Base-by-base conservation (phyloP, 2,888 invertebrate genomes). In the Anodontia alba region DNA sequence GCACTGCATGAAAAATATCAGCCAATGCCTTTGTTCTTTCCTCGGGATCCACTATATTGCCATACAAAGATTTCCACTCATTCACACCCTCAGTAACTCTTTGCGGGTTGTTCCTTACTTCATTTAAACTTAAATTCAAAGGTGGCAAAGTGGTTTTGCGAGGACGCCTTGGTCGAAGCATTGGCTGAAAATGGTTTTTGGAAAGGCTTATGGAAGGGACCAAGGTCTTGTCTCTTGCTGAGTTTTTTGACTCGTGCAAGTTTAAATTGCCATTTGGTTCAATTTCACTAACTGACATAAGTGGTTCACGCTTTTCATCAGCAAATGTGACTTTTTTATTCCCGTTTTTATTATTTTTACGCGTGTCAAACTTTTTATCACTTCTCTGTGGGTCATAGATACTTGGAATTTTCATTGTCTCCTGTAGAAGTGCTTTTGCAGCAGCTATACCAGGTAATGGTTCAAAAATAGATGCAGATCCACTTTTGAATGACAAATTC, bases 1-100 rank as follows among this genome's bases (percentile, higher is more conserved):
- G 67, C 38, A 90, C 89, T 20, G 89, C 90, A 69, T 88, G 84
- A 51, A 91, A 71, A 49, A 91, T 91, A 68, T 91, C 91, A 1
- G 89, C 78, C 57, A 91, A 78, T 43, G 90, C 90, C 72, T 87
- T 83, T 15, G 84, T 89, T 33, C 89, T 80, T 49, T 81, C 68
- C 68, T 89, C 88, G 0, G 87, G 90, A 79, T 91, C 82, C 1
- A 83, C 78, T 26, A 90, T 83, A 12, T 78, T 83, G 49, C 85
- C 66, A 57, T 91, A 91, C 38, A 87, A 8, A 12, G 81, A 72
- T 80, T 90, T 90, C 87, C 90, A 90, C 36, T 88, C 80, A 51
- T 86, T 86, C 12, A 86, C 79, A 10, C 75, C 83, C 46, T 83
- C 84, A 0, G 89, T 89, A n/a, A 88, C 84, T 69, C 77, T 80